Percentiles rank a stretch among this genome's conserved stretches.
Conservation (phyloP, 1,140 invertebrate genomes). For the Musca domestica region DNA sequence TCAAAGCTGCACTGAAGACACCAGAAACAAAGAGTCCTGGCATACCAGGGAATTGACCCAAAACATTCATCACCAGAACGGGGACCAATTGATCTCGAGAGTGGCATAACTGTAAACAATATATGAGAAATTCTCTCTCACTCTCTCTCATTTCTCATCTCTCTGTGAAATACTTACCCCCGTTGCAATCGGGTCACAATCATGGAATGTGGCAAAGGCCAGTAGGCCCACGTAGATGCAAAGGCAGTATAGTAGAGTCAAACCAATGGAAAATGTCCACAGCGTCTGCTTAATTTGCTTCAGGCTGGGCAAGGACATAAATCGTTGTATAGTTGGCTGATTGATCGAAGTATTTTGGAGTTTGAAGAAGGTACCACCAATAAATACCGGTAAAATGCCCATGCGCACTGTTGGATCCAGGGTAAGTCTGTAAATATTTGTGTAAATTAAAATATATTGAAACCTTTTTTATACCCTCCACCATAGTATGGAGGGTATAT, state of each 20-base stretch:
- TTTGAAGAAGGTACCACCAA: conserved; percentile 83
- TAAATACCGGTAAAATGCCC: conserved; percentile 71
- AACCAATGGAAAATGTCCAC: conserved; percentile 63
- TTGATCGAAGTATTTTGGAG: conserved; percentile 81
- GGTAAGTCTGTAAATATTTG: conserved; percentile 58
- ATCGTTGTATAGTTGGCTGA: conserved; percentile 81
- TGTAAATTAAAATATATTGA: conserved; percentile 10
- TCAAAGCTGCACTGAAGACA: conserved; percentile 86
- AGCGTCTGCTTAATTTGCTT: conserved; percentile 49
- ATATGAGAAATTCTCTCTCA: background rate
- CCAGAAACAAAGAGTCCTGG: conserved; percentile 82
- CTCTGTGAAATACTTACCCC: conserved; percentile 43
- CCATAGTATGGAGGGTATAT: too few relatives aligned
- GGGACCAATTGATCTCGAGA: conserved; percentile 74
- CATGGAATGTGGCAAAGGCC: conserved; percentile 72
- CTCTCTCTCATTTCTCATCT: background rate
- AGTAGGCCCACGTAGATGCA: conserved; percentile 74
- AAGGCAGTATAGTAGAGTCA: conserved; percentile 61
- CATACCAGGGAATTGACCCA: conserved; percentile 71
- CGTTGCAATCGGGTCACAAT: conserved; percentile 73
- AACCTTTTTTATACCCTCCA: too few relatives aligned
- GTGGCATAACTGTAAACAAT: conserved; percentile 53
- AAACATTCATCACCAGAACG: conserved; percentile 75
- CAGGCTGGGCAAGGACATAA: conserved; percentile 57
- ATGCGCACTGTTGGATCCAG: conserved; percentile 69